Conservation (phyloP, 37 sponge, comb jelly and placozoan genomes). For the Agelas oroides region DNA sequence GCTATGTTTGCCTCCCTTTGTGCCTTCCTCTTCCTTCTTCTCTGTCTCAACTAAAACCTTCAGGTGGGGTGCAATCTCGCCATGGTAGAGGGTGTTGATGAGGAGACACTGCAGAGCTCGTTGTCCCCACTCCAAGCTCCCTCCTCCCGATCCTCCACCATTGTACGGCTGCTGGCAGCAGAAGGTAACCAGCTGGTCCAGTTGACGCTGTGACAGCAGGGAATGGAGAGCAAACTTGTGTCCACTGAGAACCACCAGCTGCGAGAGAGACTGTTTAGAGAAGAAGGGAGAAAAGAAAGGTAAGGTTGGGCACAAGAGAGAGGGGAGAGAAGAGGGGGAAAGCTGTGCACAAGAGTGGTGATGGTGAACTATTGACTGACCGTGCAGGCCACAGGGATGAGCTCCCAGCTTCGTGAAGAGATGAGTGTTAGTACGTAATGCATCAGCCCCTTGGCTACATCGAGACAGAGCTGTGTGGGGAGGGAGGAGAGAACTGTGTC, state of each 20-base stretch:
- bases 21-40: background rate
- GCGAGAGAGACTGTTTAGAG: background rate
- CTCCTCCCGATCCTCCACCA: background rate
- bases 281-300: no score
- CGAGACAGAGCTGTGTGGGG: slow-evolving; percentile 19
- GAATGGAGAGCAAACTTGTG: slow-evolving; percentile 18
- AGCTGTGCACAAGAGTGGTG: no score
- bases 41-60: background rate
- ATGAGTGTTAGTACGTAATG: slow-evolving; percentile 14
- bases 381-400: slow-evolving; percentile 47
- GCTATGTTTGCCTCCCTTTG: no score
- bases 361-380: no score
- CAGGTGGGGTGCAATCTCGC: slow-evolving; percentile 15
- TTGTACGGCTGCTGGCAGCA: background rate
- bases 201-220: slow-evolving; percentile 23
- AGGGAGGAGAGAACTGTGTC: slow-evolving; percentile 8
- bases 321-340: no score
- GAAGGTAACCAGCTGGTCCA: slow-evolving; percentile 36
- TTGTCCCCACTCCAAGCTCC: slow-evolving; percentile 36
- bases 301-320: no score
- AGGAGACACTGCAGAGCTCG: slow-evolving; percentile 28
- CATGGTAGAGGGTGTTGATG: slow-evolving; percentile 27
- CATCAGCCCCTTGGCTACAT: slow-evolving; percentile 28
- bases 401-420: background rate
- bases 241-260: background rate